A percentile compares a stretch with the other conserved stretches of the same genome.
Conservation (phyloP, 2,797 vertebrate genomes). For the Antrozous pallidus region DNA sequence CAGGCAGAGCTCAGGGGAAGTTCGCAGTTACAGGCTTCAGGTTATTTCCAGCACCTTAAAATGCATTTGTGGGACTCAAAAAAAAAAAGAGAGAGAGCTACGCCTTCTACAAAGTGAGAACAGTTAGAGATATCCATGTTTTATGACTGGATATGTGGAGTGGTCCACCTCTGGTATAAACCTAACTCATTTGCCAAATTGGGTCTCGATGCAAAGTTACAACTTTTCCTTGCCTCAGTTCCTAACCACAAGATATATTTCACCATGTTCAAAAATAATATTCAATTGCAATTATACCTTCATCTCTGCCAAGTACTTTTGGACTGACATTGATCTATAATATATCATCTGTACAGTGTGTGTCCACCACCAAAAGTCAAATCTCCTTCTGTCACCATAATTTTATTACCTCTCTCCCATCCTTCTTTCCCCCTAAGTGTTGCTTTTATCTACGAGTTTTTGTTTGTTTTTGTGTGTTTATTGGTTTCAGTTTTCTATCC, state of each 20-base stretch:
- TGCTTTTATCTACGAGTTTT: not conserved
- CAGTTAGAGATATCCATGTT: not conserved
- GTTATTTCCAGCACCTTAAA: not conserved
- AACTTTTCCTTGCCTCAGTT: not conserved
- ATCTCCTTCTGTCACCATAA: not conserved
- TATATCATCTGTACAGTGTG: not conserved
- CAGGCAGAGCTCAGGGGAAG: not conserved
- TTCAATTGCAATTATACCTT: not conserved
- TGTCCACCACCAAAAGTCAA: not conserved
- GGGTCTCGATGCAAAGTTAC: not conserved
- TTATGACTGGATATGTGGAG: not conserved
- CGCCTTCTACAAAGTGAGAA: not conserved
- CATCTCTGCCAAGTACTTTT: not conserved
- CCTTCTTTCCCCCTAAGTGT: not conserved
- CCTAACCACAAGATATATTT: not conserved
- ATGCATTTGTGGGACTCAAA: not conserved
- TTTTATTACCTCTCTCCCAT: not conserved
- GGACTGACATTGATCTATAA: not conserved
- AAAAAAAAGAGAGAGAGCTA: too few species aligned
- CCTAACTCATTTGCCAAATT: not conserved
- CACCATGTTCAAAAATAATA: not conserved
- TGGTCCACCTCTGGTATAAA: not conserved
- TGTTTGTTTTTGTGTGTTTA: not conserved
- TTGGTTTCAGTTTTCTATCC: not conserved
- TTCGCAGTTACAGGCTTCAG: not conserved